phyloP scores from a whole-genome alignment of 2,113 vertebrate species.

The Perca fluviatilis region DNA sequence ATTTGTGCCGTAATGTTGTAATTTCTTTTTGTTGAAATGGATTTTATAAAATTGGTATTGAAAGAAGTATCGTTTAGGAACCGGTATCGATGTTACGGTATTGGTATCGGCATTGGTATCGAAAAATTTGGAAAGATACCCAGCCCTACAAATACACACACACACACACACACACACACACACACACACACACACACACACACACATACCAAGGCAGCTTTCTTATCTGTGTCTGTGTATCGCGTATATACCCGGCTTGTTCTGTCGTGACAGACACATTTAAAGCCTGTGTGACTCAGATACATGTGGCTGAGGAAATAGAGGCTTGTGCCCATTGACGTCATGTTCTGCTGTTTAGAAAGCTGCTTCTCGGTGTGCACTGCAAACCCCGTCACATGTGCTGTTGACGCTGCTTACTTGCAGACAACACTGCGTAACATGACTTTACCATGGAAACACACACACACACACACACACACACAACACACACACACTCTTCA shows the following conservation, averaged over 20 bases:
- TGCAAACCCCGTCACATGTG: slow-evolving; percentile 51
- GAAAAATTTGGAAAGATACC: too few relatives aligned
- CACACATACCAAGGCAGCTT: neutral
- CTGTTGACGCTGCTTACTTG: slow-evolving; percentile 22
- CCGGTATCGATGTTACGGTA: too few relatives aligned
- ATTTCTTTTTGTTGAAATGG: too few relatives aligned
- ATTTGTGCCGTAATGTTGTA: too few relatives aligned
- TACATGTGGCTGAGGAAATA: slow-evolving; percentile 26
- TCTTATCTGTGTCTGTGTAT: slow-evolving; percentile 27
- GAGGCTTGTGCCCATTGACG: slow-evolving; percentile 54
- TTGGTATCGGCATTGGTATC: too few relatives aligned
- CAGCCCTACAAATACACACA: too few relatives aligned
- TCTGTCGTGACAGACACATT: slow-evolving; percentile 43
- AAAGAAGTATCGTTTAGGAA: too few relatives aligned
- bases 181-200: neutral
- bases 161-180: neutral
- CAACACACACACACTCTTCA: neutral
- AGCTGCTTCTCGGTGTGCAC: slow-evolving; percentile 34
- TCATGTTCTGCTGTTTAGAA: slow-evolving; percentile 57
- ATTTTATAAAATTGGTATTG: too few relatives aligned
- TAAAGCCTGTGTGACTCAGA: slow-evolving; percentile 57
- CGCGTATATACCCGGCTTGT: slow-evolving; percentile 15
- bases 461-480: too few relatives aligned
- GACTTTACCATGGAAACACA: slow-evolving; percentile 44
- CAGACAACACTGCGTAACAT: slow-evolving; percentile 38